A percentile compares a stretch with the other conserved stretches of the same genome.
phyloP scores from a whole-genome alignment of 2,888 invertebrate species.

The Bellardia pandia region DNA sequence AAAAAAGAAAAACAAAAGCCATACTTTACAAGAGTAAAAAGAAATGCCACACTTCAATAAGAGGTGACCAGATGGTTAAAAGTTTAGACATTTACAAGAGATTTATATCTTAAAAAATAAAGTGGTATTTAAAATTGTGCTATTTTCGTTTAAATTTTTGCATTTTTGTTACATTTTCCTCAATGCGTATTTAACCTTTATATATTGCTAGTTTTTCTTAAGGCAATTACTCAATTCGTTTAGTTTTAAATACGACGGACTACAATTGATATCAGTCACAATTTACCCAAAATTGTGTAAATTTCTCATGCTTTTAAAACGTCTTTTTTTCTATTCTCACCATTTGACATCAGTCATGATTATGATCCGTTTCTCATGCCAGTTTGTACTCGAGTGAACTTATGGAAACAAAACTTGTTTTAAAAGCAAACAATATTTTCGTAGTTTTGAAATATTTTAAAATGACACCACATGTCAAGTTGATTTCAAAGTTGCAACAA shows the following conservation, averaged over 20 bases:
- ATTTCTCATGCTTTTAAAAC: constrained; percentile 33
- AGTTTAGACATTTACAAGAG: constrained; percentile 3
- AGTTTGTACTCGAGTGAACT: constrained; percentile 27
- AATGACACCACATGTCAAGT: constrained; percentile 68
- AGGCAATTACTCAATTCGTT: neutral
- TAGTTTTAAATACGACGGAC: constrained; percentile 11
- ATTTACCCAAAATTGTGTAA: constrained; percentile 30
- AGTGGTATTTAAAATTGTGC: neutral
- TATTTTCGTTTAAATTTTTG: neutral
- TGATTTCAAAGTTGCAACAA: constrained; percentile 34
- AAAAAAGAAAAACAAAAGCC: constrained; percentile 27
- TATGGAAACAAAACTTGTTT: constrained; percentile 25
- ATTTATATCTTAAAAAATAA: neutral
- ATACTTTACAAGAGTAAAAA: constrained; percentile 15
- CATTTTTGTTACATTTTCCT: neutral
- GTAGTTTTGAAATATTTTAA: constrained; percentile 51
- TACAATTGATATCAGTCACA: constrained; percentile 22
- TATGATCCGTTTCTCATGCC: constrained; percentile 29
- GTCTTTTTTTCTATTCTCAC: constrained; percentile 19
- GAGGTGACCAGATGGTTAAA: constrained; percentile 42
- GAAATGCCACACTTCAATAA: neutral
- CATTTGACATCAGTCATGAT: constrained; percentile 4
- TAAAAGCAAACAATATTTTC: constrained; percentile 3
- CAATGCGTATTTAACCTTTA: constrained; percentile 3
- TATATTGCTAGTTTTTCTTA: neutral